A percentile compares a stretch with the other conserved stretches of the same genome.
phyloP scores from a whole-genome alignment of 2,113 vertebrate genomes.

The Spea multiplicata region DNA sequence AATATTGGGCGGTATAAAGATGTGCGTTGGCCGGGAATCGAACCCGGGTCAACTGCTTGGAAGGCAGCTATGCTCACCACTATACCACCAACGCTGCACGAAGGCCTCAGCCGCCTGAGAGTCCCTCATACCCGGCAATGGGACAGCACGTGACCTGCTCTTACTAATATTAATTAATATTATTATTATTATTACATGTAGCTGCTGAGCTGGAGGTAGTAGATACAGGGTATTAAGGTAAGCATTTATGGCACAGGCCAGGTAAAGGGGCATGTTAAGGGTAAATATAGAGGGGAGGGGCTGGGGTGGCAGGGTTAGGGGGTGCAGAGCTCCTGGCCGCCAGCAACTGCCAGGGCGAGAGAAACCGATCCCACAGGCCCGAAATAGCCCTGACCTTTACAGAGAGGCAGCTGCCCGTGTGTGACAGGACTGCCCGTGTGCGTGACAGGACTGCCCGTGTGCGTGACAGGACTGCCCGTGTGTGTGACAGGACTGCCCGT shows the following conservation, averaged over 20 bases:
- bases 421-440: not conserved
- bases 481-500: not conserved
- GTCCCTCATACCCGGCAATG: no score
- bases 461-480: not conserved
- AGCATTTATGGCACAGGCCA: no score
- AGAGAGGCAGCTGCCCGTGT: constrained; percentile 6
- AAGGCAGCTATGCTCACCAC: constrained; percentile 48
- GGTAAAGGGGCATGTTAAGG: no score
- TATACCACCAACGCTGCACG: constrained; percentile 38
- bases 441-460: not conserved
- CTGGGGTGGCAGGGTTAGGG: no score
- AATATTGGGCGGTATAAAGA: not conserved
- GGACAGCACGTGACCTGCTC: no score
- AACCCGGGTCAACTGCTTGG: constrained; percentile 67
- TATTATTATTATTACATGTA: no score
- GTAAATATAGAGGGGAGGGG: not conserved
- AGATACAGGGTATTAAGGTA: no score
- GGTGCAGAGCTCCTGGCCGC: no score
- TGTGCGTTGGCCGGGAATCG: constrained; percentile 56
- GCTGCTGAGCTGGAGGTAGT: no score
- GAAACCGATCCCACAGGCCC: not conserved
- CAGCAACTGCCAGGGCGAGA: not conserved
- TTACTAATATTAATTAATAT: no score
- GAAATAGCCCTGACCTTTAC: constrained; percentile 36
- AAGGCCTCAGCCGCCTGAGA: not conserved